Percentiles rank a stretch among this genome's conserved stretches.
These are phyloP conservation scores for Lepidostoma basale DNA, from an alignment of 1,140 invertebrate species.

Conservation along the genomic window DNA sequence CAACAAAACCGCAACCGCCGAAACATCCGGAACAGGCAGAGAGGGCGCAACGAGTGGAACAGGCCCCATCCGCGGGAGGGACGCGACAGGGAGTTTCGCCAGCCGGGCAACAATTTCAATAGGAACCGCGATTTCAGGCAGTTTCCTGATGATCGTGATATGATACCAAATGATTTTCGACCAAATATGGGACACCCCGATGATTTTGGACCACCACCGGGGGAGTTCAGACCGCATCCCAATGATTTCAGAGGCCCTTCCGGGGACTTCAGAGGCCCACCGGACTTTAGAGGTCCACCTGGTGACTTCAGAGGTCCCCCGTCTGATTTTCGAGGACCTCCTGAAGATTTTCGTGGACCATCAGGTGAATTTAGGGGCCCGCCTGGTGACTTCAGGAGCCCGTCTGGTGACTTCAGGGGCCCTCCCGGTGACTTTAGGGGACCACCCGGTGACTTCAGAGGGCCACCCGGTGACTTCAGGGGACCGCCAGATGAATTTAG, in stretches of 20 bases:
- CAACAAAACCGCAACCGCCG: background rate
- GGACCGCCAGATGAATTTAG: background rate
- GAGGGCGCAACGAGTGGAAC: background rate
- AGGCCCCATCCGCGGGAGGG: background rate
- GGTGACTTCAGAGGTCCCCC: background rate
- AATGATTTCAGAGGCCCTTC: background rate
- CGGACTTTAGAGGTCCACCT: background rate
- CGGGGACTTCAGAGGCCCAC: background rate
- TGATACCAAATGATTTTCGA: background rate
- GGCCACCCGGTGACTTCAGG: constrained; percentile 6
- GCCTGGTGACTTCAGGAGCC: background rate
- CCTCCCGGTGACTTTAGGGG: background rate
- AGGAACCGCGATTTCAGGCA: constrained; percentile 1
- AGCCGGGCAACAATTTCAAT: background rate
- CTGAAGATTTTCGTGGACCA: background rate
- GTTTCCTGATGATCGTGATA: background rate
- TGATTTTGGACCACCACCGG: background rate
- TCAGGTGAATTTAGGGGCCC: background rate
- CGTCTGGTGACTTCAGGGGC: background rate
- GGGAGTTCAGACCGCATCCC: background rate
- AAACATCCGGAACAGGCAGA: background rate
- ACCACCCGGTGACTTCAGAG: background rate
- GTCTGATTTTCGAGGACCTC: background rate
- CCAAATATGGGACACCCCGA: background rate
- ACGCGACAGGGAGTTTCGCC: background rate